Base-by-base conservation (phyloP, 2,888 invertebrate species). In the Cephus pygmeus region DNA sequence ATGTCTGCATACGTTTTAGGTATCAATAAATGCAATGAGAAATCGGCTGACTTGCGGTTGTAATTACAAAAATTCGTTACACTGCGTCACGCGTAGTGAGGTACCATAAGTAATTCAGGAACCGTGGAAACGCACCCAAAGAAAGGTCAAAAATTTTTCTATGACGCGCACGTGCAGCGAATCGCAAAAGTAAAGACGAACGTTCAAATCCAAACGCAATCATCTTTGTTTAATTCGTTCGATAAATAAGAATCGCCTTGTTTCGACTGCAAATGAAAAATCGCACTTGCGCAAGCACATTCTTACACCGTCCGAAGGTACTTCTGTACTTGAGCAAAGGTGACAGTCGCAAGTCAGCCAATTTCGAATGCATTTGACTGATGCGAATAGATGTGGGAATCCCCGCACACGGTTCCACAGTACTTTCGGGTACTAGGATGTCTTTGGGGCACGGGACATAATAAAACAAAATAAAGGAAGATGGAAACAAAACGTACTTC, bases 401-500 rank as follows among this genome's bases (percentile, higher is more conserved):
- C 40, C 40, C 15, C 40, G 23, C 9, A 56, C 15, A 1, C 9
- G 40, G 23, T 56, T 15, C 40, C 40, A 2, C 40, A 23, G 23
- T 23, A 56, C 23, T 9, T 56, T 56, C 6, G 23, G 23, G 40
- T 56, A 56, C 9, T 23, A 0, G 15, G 15, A 15, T 15, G 40
- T 40, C 40, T 2, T 4, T 2, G 40, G 23, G 40, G 6, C 1
- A 23, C 40, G 6, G 23, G 40, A 56, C 2, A 9, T 23, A 56
- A 56, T 23, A 56, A 56, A 56, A 56, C 23, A 56, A 56, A 56
- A 56, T 56, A 56, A 56, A 56, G 40, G 40, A 56, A 15, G 40
- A 56, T 56, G 40, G 40, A 56, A 56, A 23, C 40, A 56, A 56
- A 56, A 92, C 92, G 88, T 91, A 93, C 95, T 94, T 94, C 92